Evolutionary conservation across 2,888 invertebrate species (phyloP), one percentile per base, ranked within the genome.

Genomic region (Matsumyia berberina): DNA sequence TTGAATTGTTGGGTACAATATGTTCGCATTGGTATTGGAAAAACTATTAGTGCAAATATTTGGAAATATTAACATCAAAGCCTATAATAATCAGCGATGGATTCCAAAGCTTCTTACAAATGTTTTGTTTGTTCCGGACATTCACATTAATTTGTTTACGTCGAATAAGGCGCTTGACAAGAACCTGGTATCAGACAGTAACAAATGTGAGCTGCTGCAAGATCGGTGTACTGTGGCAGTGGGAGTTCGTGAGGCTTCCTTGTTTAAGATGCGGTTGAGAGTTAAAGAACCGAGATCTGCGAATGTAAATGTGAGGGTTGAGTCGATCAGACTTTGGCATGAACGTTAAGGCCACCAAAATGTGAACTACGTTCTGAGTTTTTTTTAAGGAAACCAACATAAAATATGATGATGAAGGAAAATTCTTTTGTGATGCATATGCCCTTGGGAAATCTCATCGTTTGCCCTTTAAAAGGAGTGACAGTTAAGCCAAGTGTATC

Each of bases 281-380:
- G 85, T 85, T 1, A 31, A 57, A 6, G 35, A 57, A 31, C 33
- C 29, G 9, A 24, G 11, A 31, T n/a, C 29, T 44, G 72, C 64
- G 15, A 69, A 73, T 39, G 12, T 42, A 12, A 74, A 64, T 46
- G 44, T 44, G 8, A 66, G 44, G 37, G 44, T 69, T 11, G 73
- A 86, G 49, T 72, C 79, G 3, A 42, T 87, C 35, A 57, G 86
- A 42, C 9, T 82, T 3, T 89, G 88, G 88, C 88, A 89, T 79
- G 87, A 87, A 42, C 29, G 87, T 6, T 42, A 88, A 19, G 81
- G 77, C 3, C 88, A 87, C 39, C 88, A 88, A 74, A 82, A 86
- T 35, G 58, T 86, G 17, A 29, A 19, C 5, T 86, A 88, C 24
- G 86, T 88, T 1, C 79, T 80, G 53, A 69, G 62, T 39, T 53